Percentiles rank a stretch among this genome's conserved stretches.
phyloP scores from a whole-genome alignment of 2,888 invertebrate genomes.

The Acronicta psi region DNA sequence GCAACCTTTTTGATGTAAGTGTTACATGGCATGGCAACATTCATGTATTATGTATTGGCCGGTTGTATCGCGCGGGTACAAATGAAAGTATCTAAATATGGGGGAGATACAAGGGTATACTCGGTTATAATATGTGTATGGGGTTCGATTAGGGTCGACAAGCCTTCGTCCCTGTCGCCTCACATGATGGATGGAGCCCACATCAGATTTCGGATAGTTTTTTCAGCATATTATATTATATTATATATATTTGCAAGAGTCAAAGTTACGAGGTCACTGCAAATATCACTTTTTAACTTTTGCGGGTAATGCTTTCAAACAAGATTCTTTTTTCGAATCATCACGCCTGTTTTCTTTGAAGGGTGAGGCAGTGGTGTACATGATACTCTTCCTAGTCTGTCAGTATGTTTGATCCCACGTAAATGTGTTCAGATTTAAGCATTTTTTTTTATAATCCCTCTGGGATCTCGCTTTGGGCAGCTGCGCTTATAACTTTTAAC shows the following conservation, averaged over 20 bases:
- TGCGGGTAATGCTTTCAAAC: constrained; percentile 7
- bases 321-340: no score
- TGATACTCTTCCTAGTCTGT: no score
- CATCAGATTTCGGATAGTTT: constrained; percentile 84
- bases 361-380: no score
- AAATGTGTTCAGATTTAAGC: no score
- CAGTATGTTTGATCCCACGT: no score
- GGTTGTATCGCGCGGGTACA: constrained; percentile 43
- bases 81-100: constrained; percentile 58
- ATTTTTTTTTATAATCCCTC: no score
- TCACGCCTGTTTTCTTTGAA: background rate
- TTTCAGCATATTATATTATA: constrained; percentile 75
- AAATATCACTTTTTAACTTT: constrained; percentile 50
- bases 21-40: constrained; percentile 8
- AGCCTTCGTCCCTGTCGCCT: constrained; percentile 82
- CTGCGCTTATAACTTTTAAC: no score
- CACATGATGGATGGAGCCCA: constrained; percentile 82
- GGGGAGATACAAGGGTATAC: constrained; percentile 54
- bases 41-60: constrained; percentile 45
- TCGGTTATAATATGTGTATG: constrained; percentile 69
- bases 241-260: constrained; percentile 59
- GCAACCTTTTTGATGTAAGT: constrained; percentile 11
- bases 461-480: no score
- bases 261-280: constrained; percentile 63
- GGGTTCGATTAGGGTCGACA: constrained; percentile 87